These are phyloP conservation scores for Cetonia aurata DNA, from an alignment of 2,888 invertebrate genomes.

Conservation along the genomic window DNA sequence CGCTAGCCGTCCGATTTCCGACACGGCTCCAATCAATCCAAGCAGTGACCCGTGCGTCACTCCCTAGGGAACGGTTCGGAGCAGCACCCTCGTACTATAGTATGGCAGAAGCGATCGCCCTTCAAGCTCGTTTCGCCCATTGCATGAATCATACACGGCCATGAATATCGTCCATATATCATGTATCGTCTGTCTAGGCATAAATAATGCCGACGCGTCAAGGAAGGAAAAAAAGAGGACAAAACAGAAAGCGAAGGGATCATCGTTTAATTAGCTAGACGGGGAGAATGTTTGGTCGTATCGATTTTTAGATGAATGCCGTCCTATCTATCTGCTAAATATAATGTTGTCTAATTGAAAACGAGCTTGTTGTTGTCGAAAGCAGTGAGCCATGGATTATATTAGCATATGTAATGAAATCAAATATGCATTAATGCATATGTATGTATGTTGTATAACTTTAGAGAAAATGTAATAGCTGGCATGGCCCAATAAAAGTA, in stretches of 20 bases:
- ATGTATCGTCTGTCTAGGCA: constrained; percentile 34
- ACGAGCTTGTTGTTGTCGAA: constrained; percentile 30
- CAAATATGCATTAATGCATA: background rate
- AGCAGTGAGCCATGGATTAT: constrained; percentile 15
- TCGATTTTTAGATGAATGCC: constrained; percentile 29
- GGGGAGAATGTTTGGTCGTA: constrained; percentile 7
- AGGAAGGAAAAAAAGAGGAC: background rate
- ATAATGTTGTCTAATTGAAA: constrained; percentile 31
- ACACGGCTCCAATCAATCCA: constrained; percentile 57
- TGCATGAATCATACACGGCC: constrained; percentile 45
- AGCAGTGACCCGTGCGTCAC: constrained; percentile 56
- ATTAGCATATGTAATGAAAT: constrained; percentile 32
- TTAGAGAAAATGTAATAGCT: no score
- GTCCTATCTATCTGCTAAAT: constrained; percentile 17
- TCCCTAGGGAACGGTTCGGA: constrained; percentile 50
- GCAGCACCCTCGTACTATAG: constrained; percentile 14
- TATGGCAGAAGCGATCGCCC: constrained; percentile 46
- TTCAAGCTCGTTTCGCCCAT: constrained; percentile 45
- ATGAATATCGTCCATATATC: constrained; percentile 43
- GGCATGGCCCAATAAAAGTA: no score
- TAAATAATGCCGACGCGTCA: constrained; percentile 21
- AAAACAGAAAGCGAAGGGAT: constrained; percentile 28
- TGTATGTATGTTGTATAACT: background rate
- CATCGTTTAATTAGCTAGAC: constrained; percentile 35
- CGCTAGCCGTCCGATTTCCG: constrained; percentile 53